These are phyloP conservation scores for Heliconius melpomene DNA, from an alignment of 1,140 invertebrate species.

Conservation along the genomic window DNA sequence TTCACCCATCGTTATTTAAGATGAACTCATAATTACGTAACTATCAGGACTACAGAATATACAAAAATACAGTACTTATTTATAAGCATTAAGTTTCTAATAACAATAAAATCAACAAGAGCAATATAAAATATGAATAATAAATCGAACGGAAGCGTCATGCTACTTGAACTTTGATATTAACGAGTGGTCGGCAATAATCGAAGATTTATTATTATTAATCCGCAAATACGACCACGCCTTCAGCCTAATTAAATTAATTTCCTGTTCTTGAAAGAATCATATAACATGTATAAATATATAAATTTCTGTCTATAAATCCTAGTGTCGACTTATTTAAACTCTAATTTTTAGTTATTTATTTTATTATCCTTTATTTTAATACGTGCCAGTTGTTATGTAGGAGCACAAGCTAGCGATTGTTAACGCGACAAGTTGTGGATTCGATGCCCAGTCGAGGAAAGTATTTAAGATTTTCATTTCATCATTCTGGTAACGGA, in stretches of 20 bases:
- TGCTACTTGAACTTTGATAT: conserved; percentile 10
- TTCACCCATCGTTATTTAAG: too few species aligned
- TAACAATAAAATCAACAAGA: conserved; percentile 2
- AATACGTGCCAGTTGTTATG: too few species aligned
- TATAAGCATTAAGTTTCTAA: not conserved
- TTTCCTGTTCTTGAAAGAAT: not conserved
- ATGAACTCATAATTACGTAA: not conserved
- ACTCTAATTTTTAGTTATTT: not conserved
- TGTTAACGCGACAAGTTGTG: too few species aligned
- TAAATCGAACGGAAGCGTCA: conserved; percentile 6
- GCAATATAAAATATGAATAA: conserved; percentile 9
- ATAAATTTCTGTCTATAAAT: conserved; percentile 13
- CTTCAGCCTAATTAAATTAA: conserved; percentile 10
- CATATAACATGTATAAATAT: not conserved
- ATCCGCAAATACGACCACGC: conserved; percentile 9
- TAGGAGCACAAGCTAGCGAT: too few species aligned
- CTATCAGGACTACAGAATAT: too few species aligned
- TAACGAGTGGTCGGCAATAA: conserved; percentile 8
- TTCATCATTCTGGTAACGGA: too few species aligned
- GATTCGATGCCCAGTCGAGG: too few species aligned
- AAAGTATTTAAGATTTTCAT: too few species aligned
- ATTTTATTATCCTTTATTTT: not conserved
- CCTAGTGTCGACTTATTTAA: not conserved
- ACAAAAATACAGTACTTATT: not conserved
- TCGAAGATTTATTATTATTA: conserved; percentile 13